These are phyloP conservation scores for Eidolon helvum DNA, from an alignment of 2,113 vertebrate species.

Conservation along the genomic window DNA sequence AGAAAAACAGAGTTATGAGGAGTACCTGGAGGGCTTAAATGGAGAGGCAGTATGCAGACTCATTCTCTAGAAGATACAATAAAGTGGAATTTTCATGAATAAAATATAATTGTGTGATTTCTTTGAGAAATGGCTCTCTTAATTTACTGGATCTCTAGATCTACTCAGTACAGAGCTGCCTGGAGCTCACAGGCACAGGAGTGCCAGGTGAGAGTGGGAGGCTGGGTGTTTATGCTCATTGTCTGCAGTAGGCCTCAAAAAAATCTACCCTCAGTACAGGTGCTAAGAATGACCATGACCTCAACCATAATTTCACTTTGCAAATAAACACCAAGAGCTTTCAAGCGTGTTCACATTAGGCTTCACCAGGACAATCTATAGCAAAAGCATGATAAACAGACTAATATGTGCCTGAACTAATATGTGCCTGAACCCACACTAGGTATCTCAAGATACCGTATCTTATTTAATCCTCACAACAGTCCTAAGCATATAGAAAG, in stretches of 20 bases:
- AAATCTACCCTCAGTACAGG: not conserved
- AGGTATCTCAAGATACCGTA: not conserved
- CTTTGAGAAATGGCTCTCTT: not conserved
- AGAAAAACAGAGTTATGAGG: not conserved
- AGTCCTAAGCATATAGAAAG: not conserved
- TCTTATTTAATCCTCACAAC: not conserved
- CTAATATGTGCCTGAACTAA: not conserved
- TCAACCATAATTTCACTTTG: not conserved
- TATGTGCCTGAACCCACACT: not conserved
- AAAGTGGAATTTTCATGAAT: not conserved
- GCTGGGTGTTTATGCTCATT: not conserved
- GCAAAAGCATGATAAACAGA: no score
- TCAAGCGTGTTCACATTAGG: not conserved
- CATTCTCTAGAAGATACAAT: not conserved
- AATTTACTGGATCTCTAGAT: not conserved
- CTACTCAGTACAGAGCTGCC: not conserved
- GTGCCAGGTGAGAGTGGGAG: not conserved
- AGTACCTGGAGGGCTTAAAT: rapidly evolving
- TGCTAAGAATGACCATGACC: not conserved
- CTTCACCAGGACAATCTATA: not conserved
- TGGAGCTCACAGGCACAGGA: not conserved
- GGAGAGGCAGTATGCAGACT: not conserved
- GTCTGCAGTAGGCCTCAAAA: not conserved
- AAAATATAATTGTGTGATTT: not conserved
- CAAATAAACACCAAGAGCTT: not conserved